Evolutionary conservation across 2,888 invertebrate species (phyloP).

Genomic region (Heteromurus nitidus): DNA sequence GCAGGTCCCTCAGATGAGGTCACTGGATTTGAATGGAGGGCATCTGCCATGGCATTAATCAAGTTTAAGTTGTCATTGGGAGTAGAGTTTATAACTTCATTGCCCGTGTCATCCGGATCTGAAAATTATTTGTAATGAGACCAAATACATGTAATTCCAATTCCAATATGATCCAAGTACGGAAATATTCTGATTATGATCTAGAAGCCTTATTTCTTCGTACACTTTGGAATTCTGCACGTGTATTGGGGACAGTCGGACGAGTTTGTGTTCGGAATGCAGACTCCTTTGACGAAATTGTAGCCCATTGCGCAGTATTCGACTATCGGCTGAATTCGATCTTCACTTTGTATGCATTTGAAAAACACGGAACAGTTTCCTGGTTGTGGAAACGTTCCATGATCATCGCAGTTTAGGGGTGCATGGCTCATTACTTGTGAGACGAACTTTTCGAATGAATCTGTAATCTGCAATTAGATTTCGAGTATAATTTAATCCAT

Average conservation of each 20-base stretch:
- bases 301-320: conserved; percentile 65
- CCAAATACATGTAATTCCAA: too few relatives aligned
- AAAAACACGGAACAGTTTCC: conserved; percentile 67
- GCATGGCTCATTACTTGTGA: conserved; percentile 50
- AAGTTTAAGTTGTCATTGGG: background rate
- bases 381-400: conserved; percentile 60
- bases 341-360: conserved; percentile 59
- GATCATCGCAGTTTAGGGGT: conserved; percentile 34
- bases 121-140: too few relatives aligned
- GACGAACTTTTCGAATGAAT: conserved; percentile 62
- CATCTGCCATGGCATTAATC: background rate
- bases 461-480: too few relatives aligned
- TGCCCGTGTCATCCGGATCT: background rate
- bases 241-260: conserved; percentile 67
- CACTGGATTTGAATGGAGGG: background rate
- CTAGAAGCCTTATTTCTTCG: too few relatives aligned
- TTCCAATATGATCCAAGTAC: too few relatives aligned
- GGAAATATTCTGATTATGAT: too few relatives aligned
- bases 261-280: conserved; percentile 56
- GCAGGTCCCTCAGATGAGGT: too few relatives aligned
- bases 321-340: conserved; percentile 44
- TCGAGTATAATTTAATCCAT: too few relatives aligned
- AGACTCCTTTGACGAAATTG: conserved; percentile 54
- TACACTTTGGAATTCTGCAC: conserved; percentile 57
- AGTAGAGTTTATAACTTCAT: background rate